Base-by-base conservation (phyloP, 2,113 vertebrate species). In the Anoplopoma fimbria region DNA sequence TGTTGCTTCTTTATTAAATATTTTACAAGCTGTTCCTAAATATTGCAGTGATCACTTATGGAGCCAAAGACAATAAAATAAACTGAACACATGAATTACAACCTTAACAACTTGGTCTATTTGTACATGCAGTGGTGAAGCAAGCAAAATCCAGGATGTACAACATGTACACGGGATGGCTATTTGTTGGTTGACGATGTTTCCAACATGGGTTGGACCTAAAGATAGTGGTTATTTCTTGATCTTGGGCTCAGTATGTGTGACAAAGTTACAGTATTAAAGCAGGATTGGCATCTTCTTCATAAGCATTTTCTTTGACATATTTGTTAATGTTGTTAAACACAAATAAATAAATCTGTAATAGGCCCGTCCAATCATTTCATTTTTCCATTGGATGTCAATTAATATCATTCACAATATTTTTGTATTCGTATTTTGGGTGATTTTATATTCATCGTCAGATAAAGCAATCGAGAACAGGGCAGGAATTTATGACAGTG, bases 41-140 rank as follows among this genome's bases (percentile, higher is more conserved):
- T 40, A 27, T 71, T 72, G 34, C 53, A 58, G 14, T 7, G n/a
- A 27, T 29, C 23, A 36, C 49, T n/a, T 6, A 51, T 36, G 31
- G 33, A 71, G 69, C 51, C 51, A 72, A 10, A 57, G n/a, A 57
- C 34, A 63, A 23, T 63, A 63, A 63, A 63, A 63, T 63, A 38
- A 63, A 38, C 33, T 40, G 2, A 27, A 27, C 13, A 21, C 14
- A 38, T 25, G 33, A 15, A 55, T 15, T 15, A 19, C 49, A 55
- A n/a, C 49, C 51, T 17, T 49, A 33, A 51, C 29, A 33, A 51
- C 19, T 23, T 1, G 21, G 19, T 62, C 9, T 13, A 9, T 62
- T 42, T 42, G 38, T 25, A 10, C 21, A 64, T 25, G 9, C n/a
- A 55, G 62, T 9, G 4, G 21, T 64, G n/a, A 63, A 36, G 33